Evolutionary conservation across 2,113 vertebrate genomes (phyloP).

Genomic region (Heterocephalus glaber): DNA sequence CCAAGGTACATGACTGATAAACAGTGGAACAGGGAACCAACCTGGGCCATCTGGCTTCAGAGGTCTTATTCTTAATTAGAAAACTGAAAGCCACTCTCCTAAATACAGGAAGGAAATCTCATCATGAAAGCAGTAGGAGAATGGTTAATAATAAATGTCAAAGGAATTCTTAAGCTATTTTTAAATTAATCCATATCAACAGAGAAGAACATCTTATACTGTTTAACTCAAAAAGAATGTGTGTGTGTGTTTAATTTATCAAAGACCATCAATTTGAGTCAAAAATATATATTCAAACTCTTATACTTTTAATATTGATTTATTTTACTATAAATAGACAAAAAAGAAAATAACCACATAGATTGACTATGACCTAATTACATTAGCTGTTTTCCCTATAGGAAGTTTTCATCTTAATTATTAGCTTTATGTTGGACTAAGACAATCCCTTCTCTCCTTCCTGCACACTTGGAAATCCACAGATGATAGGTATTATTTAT

Average conservation of each 20-base stretch:
- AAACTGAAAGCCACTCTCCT: not conserved
- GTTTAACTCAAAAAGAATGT: slow-evolving; percentile 13
- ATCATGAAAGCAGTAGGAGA: slow-evolving; percentile 18
- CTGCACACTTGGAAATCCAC: not conserved
- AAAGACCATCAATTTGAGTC: slow-evolving; percentile 10
- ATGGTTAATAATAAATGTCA: slow-evolving; percentile 49
- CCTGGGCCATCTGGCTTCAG: not conserved
- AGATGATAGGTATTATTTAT: not conserved
- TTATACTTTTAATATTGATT: slow-evolving; percentile 53
- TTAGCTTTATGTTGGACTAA: not conserved
- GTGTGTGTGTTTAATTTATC: slow-evolving; percentile 18
- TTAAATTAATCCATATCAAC: slow-evolving; percentile 44
- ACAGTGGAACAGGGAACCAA: not conserved
- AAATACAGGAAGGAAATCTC: slow-evolving; percentile 45
- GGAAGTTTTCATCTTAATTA: slow-evolving; percentile 55
- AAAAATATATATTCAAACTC: slow-evolving; percentile 33
- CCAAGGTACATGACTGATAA: not conserved
- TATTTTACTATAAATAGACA: slow-evolving; percentile 40
- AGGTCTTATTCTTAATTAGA: slow-evolving; percentile 41
- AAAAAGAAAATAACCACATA: slow-evolving; percentile 53
- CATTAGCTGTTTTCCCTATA: not conserved
- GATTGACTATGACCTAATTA: slow-evolving; percentile 65
- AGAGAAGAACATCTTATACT: not conserved
- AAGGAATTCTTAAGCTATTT: slow-evolving; percentile 42
- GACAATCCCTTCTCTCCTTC: not conserved